A percentile compares a stretch with the other conserved stretches of the same genome.
Evolutionary conservation across 2,797 vertebrate species (phyloP).

Genomic region (Phalloptychus januarius): DNA sequence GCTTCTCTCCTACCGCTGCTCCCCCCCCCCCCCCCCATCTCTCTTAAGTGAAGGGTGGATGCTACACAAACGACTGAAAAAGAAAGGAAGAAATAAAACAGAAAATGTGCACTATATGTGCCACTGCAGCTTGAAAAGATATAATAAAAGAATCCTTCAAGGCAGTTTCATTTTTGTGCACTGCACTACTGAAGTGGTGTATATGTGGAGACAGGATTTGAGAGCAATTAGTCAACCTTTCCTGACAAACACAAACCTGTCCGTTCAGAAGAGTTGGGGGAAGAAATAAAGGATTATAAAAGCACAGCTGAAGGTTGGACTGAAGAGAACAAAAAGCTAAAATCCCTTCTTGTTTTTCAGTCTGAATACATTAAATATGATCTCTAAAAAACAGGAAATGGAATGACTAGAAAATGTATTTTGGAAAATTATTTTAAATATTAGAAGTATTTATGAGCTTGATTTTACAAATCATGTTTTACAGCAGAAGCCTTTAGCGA

Average conservation of each 20-base stretch:
- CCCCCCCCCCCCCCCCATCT: neutral
- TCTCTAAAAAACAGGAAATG: neutral
- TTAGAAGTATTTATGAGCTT: neutral
- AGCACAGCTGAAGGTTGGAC: neutral
- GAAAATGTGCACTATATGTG: neutral
- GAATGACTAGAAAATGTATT: neutral
- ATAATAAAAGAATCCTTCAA: constrained; percentile 2
- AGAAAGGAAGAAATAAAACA: neutral
- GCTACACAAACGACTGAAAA: neutral
- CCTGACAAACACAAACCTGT: constrained; percentile 44
- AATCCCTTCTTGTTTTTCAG: neutral
- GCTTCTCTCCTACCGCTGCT: constrained; percentile 34
- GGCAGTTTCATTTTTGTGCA: neutral
- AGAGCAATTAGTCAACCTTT: constrained; percentile 61
- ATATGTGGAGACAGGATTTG: constrained; percentile 1
- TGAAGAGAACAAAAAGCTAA: neutral
- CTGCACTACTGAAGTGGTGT: neutral
- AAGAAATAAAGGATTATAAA: neutral
- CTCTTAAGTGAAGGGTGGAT: neutral
- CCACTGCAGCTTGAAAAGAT: neutral
- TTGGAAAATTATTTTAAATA: neutral
- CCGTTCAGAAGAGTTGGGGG: constrained; percentile 1
- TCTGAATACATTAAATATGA: neutral
- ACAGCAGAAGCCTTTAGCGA: neutral
- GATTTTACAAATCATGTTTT: neutral